These are phyloP conservation scores for Adela reaumurella DNA, from an alignment of 2,888 invertebrate species.

Conservation along the genomic window DNA sequence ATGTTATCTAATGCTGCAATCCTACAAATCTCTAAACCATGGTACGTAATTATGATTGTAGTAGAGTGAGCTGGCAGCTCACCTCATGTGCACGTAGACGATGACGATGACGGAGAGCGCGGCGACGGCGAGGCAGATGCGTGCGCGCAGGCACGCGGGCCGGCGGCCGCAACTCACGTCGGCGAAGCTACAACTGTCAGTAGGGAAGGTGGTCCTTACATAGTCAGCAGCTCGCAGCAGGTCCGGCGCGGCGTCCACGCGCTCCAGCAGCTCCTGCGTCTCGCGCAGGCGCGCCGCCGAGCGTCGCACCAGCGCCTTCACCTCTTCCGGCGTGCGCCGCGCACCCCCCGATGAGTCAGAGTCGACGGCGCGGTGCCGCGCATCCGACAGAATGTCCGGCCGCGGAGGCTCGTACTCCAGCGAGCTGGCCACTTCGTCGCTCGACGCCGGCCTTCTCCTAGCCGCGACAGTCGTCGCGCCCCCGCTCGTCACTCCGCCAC, in stretches of 20 bases:
- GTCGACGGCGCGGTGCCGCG: constrained; percentile 38
- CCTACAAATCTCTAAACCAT: too few species aligned
- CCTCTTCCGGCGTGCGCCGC: constrained; percentile 45
- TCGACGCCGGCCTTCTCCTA: constrained; percentile 41
- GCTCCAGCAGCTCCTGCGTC: constrained; percentile 56
- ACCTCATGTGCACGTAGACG: constrained; percentile 49
- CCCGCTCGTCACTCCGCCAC: constrained; percentile 38
- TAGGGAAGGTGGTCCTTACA: constrained; percentile 47
- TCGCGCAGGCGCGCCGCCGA: constrained; percentile 60
- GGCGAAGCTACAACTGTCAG: constrained; percentile 33
- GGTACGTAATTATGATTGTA: constrained; percentile 19
- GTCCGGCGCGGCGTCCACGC: constrained; percentile 43
- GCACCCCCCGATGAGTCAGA: constrained; percentile 20
- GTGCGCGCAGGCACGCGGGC: constrained; percentile 35
- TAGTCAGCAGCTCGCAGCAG: constrained; percentile 47
- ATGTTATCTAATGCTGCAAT: background rate
- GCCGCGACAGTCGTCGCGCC: constrained; percentile 37
- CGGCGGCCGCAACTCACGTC: constrained; percentile 25
- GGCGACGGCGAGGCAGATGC: constrained; percentile 45
- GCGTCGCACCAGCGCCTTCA: constrained; percentile 60
- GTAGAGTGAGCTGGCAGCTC: constrained; percentile 20
- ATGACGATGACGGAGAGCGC: constrained; percentile 47
- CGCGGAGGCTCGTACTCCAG: constrained; percentile 46
- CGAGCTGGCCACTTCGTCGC: constrained; percentile 48
- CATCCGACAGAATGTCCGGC: constrained; percentile 40